These are phyloP conservation scores for Drosophila testacea DNA, from an alignment of 2,888 invertebrate species.

Conservation along the genomic window DNA sequence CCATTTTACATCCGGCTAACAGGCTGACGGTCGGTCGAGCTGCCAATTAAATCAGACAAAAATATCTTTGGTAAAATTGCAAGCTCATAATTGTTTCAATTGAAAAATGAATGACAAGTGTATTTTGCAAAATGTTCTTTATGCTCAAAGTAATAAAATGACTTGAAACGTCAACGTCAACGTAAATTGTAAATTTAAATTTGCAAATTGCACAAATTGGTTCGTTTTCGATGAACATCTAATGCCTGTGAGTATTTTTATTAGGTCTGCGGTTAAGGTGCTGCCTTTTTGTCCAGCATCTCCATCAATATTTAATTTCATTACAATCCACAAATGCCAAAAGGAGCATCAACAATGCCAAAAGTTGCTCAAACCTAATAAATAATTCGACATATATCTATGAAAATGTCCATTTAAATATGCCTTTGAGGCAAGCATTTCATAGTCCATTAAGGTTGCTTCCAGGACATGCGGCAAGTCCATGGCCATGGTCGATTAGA, in stretches of 20 bases:
- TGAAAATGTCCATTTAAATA: constrained; percentile 46
- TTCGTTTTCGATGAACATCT: constrained; percentile 38
- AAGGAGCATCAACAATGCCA: constrained; percentile 68
- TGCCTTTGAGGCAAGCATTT: constrained; percentile 35
- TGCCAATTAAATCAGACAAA: constrained; percentile 65
- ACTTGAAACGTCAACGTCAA: constrained; percentile 12
- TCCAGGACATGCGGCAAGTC: constrained; percentile 10
- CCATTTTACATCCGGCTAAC: constrained; percentile 33
- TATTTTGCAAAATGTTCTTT: constrained; percentile 52
- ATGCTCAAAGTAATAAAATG: constrained; percentile 72
- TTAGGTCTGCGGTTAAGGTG: constrained; percentile 59
- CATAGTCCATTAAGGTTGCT: constrained; percentile 47
- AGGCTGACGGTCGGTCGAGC: constrained; percentile 10
- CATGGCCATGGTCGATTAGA: constrained; percentile 2
- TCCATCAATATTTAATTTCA: constrained; percentile 77
- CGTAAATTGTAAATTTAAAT: constrained; percentile 35
- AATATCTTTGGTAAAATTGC: constrained; percentile 37
- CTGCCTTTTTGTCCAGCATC: constrained; percentile 10
- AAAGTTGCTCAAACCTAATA: constrained; percentile 48
- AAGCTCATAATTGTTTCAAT: constrained; percentile 63
- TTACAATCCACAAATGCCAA: constrained; percentile 67
- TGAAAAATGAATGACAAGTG: constrained; percentile 74
- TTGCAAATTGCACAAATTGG: constrained; percentile 39
- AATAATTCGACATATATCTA: constrained; percentile 65
- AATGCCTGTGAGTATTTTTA: constrained; percentile 64